Conservation (phyloP, 2,888 invertebrate species). For the Napeogenes sylphis region DNA sequence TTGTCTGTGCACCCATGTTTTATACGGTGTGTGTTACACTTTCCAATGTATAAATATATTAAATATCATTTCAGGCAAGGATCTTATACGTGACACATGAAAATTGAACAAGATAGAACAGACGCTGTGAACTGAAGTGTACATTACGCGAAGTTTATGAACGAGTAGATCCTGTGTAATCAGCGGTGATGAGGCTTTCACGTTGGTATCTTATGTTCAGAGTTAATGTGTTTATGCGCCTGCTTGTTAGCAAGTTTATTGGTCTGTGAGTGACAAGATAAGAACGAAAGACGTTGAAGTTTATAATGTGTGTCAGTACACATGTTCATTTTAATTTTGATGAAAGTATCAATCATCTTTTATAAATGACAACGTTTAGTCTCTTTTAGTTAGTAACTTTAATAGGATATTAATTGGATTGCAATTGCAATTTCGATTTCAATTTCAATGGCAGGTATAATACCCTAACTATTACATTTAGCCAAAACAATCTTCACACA, state of each 20-base stretch:
- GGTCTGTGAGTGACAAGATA: not conserved
- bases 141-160: conserved; percentile 4
- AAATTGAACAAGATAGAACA: not conserved
- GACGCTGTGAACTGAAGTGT: conserved; percentile 11
- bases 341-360: too few species aligned
- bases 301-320: not conserved
- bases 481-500: too few species aligned
- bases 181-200: conserved; percentile 29
- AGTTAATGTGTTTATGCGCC: conserved; percentile 9
- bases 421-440: too few species aligned
- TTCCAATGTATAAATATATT: not conserved
- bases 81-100: conserved; percentile 2
- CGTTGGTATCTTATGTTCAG: conserved; percentile 27
- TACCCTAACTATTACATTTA: too few species aligned
- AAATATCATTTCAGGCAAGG: not conserved
- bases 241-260: conserved; percentile 1
- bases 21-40: too few species aligned
- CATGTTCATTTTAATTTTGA: too few species aligned
- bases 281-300: not conserved
- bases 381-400: too few species aligned
- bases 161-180: not conserved
- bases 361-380: too few species aligned
- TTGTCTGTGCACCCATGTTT: too few species aligned
- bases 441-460: too few species aligned
- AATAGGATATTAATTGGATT: too few species aligned